A percentile compares a stretch with the other conserved stretches of the same genome.
phyloP scores from a whole-genome alignment of 2,797 vertebrate genomes.

The Antrozous pallidus region DNA sequence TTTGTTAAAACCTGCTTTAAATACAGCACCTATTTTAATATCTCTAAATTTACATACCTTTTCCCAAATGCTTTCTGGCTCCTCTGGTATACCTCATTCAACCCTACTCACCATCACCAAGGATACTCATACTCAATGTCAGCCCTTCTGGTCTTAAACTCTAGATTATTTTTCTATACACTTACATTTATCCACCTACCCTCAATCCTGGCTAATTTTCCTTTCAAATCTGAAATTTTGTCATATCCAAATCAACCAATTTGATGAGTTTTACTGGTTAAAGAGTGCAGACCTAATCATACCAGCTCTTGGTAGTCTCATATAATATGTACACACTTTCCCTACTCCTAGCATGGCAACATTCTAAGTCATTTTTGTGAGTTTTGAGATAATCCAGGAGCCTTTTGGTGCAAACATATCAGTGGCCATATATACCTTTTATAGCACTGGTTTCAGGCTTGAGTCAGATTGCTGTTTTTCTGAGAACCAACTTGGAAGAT shows the following conservation, averaged over 20 bases:
- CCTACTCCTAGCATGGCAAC: neutral
- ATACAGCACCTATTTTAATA: neutral
- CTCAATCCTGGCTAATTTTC: neutral
- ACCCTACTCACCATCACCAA: neutral
- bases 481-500: constrained; percentile 81
- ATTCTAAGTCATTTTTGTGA: neutral
- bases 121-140: too few species aligned
- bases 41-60: neutral
- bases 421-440: neutral
- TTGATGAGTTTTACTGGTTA: neutral
- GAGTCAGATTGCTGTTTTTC: constrained; percentile 66
- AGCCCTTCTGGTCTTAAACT: neutral
- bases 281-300: neutral
- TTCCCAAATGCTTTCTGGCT: neutral
- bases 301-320: neutral
- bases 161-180: neutral
- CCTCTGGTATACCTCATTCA: neutral
- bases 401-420: neutral
- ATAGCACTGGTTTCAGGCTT: constrained; percentile 55
- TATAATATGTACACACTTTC: neutral
- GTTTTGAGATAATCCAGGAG: neutral
- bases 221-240: neutral
- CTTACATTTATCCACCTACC: neutral
- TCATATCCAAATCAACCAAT: neutral
- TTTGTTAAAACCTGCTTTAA: neutral